Evolutionary conservation across 2,797 vertebrate species (phyloP).

Genomic region (Lepilemur septentrionalis): DNA sequence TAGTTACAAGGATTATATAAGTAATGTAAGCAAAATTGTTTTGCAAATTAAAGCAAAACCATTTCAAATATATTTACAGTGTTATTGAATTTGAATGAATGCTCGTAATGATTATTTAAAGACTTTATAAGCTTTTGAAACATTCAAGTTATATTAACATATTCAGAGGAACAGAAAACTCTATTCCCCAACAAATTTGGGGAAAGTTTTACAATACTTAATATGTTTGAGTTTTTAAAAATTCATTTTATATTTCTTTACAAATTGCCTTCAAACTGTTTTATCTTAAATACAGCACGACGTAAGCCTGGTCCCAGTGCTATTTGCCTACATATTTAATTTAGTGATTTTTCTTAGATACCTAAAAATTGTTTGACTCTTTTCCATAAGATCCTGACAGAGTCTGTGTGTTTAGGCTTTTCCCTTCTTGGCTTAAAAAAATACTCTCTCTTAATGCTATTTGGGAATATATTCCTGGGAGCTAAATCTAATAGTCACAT

Average conservation of each 20-base stretch:
- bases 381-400: slow-evolving; percentile 31
- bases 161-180: not conserved
- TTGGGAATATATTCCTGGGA: slow-evolving; percentile 12
- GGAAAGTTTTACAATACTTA: not conserved
- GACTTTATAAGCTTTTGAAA: not conserved
- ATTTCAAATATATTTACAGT: not conserved
- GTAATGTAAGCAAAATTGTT: not conserved
- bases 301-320: not conserved
- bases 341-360: slow-evolving; percentile 54
- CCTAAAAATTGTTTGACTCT: not conserved
- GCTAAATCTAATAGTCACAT: slow-evolving; percentile 22
- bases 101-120: not conserved
- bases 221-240: slow-evolving; percentile 24
- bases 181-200: not conserved
- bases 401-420: not conserved
- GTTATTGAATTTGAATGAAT: slow-evolving; percentile 7
- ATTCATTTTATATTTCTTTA: slow-evolving; percentile 13
- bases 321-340: slow-evolving; percentile 49
- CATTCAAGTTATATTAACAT: not conserved
- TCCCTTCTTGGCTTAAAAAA: slow-evolving; percentile 39
- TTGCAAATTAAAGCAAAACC: not conserved
- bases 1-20: not conserved
- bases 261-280: not conserved
- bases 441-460: not conserved
- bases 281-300: not conserved